Base-by-base conservation (phyloP, 2,113 vertebrate genomes). In the Laticauda laticaudata region DNA sequence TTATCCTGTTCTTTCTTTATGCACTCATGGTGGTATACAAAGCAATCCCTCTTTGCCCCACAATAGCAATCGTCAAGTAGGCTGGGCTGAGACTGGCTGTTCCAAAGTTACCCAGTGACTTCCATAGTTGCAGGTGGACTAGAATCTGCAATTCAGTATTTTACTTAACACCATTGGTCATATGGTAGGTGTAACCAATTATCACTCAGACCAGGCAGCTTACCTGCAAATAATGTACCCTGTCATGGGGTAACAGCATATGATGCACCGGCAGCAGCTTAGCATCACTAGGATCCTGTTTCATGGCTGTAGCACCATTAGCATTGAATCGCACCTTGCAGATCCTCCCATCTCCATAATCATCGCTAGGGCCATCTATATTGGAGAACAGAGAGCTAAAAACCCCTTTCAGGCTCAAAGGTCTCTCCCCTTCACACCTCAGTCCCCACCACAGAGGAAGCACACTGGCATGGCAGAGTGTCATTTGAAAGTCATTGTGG, bases 291-390 rank as follows among this genome's bases (percentile, higher is more conserved):
- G 97, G 96, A 89, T 98, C 98, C 85, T 94, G 97, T 92, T 96
- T 96, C 29, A 97, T 97, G n/a, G 97, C 95, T 6, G 97, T 95
- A 20, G 98, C 96, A 0, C 98, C 98, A 0, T 98, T 98, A 0
- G 98, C 96, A 92, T 98, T 97, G 69, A 98, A 98, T 75, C 97
- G 97, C 88, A 98, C 97, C 95, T 98, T 98, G 96, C 98, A 98
- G 94, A 98, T 95, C 64, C 98, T 97, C 86, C 97, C 95, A 5
- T 98, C 97, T 0, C 96, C 96, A 10, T 97, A 98, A 90, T 98
- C 98, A 23, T 98, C 98, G 43, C 97, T 97, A 87, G 56, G 95
- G 18, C 97, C 97, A 94, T 98, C 98, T 98, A 94, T 61, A 61
- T 3, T 93, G 94, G 93, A 55, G 94, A 95, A 94, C 94, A 94